These are phyloP conservation scores for Tiaroga cobitis DNA, from an alignment of 2,797 vertebrate genomes.

Conservation along the genomic window DNA sequence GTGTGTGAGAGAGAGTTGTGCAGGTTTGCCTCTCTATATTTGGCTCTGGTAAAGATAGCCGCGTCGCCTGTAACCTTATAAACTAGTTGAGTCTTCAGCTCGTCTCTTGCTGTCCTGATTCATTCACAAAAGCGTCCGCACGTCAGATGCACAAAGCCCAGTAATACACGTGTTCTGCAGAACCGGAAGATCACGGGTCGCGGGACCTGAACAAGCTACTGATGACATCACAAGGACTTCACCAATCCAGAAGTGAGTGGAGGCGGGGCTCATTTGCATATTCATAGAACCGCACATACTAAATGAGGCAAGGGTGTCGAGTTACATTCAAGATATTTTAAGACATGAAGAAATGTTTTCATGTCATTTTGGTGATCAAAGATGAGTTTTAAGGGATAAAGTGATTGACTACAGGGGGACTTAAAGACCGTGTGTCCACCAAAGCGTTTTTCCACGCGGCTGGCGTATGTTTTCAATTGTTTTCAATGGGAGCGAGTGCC, in stretches of 20 bases:
- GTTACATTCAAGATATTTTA: no score
- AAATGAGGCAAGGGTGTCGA: no score
- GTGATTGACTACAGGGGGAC: no score
- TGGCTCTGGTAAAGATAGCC: conserved; percentile 28
- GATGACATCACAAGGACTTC: neutral
- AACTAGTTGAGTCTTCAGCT: neutral
- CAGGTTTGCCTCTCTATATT: conserved; percentile 18
- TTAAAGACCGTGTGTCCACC: no score
- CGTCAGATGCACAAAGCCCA: neutral
- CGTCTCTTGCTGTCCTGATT: neutral
- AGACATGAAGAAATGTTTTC: no score
- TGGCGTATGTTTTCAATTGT: no score
- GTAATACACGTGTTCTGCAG: neutral
- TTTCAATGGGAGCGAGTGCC: no score
- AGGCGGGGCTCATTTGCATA: no score
- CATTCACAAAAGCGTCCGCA: conserved; percentile 10
- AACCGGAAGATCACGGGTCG: neutral
- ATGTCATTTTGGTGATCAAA: no score
- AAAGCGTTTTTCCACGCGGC: no score
- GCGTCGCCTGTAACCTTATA: neutral
- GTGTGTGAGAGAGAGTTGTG: neutral
- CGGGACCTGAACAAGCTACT: neutral
- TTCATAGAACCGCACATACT: no score
- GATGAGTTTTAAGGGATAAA: no score
- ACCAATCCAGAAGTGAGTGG: neutral